phyloP scores from a whole-genome alignment of 1,140 invertebrate species.

The Grapholita molesta region DNA sequence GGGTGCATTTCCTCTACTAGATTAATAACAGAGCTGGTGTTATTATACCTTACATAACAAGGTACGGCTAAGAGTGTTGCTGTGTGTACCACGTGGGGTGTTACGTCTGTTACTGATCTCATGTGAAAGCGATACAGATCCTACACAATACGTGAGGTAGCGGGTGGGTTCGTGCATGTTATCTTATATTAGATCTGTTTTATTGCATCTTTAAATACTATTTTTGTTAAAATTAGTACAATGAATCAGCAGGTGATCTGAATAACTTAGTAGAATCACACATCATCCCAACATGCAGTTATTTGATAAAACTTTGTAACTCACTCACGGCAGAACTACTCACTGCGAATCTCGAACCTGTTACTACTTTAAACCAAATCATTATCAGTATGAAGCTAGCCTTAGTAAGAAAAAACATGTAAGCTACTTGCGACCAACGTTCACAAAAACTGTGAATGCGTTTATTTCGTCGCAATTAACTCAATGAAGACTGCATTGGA shows the following conservation, averaged over 20 bases:
- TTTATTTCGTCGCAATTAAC: background rate
- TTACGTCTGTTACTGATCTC: too few relatives aligned
- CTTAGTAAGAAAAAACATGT: constrained; percentile 29
- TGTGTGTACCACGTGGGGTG: too few relatives aligned
- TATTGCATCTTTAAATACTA: background rate
- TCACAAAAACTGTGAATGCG: background rate
- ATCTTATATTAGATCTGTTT: background rate
- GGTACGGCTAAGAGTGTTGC: too few relatives aligned
- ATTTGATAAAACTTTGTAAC: constrained; percentile 15
- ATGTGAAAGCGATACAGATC: too few relatives aligned
- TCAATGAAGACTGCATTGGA: background rate
- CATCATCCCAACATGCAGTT: constrained; percentile 4
- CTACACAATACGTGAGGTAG: too few relatives aligned
- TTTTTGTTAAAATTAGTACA: background rate
- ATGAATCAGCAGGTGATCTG: background rate
- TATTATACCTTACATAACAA: too few relatives aligned
- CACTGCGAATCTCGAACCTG: constrained; percentile 16
- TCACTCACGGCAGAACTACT: constrained; percentile 30
- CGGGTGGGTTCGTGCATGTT: background rate
- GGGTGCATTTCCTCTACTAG: too few relatives aligned
- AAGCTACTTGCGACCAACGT: constrained; percentile 14
- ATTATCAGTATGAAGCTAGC: constrained; percentile 31
- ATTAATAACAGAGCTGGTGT: too few relatives aligned
- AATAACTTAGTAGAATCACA: background rate
- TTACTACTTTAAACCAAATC: constrained; percentile 19